A percentile compares a stretch with the other conserved stretches of the same genome.
Conservation (phyloP, 2,113 vertebrate species). For the Anarrhichthys ocellatus region DNA sequence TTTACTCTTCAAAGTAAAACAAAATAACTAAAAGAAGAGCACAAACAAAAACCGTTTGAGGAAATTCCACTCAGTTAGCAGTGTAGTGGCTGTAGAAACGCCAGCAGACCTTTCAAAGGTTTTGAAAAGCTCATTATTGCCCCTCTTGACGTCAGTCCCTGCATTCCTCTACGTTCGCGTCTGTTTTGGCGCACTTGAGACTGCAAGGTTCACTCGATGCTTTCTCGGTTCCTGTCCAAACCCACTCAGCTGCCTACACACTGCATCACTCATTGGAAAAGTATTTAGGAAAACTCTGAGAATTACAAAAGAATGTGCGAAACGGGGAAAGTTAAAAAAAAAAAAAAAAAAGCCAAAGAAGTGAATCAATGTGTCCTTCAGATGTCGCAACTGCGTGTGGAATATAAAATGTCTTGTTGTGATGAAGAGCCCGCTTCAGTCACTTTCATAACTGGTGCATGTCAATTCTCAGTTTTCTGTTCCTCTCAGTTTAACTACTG, state of each 20-base stretch:
- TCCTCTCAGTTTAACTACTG: not conserved
- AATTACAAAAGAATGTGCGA: slow-evolving; percentile 11
- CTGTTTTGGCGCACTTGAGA: slow-evolving; percentile 71
- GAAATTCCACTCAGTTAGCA: slow-evolving; percentile 22
- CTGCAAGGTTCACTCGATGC: slow-evolving; percentile 51
- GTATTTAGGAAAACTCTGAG: not conserved
- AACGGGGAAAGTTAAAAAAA: not conserved
- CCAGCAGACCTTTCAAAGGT: slow-evolving; percentile 44
- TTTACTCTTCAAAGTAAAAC: slow-evolving; percentile 1
- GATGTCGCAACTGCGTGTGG: not conserved
- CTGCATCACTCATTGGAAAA: slow-evolving; percentile 46
- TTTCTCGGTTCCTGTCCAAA: slow-evolving; percentile 37
- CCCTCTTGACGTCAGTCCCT: slow-evolving; percentile 75
- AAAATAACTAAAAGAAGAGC: not conserved
- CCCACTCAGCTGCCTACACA: slow-evolving; percentile 25
- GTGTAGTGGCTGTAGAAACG: slow-evolving; percentile 39
- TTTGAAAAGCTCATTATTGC: slow-evolving; percentile 66
- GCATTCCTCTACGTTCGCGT: slow-evolving; percentile 67
- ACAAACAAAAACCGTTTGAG: slow-evolving; percentile 9
- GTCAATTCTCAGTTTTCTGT: not conserved
- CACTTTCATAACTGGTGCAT: not conserved
- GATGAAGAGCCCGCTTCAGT: not conserved
- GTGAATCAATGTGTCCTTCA: not conserved
- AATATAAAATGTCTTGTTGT: not conserved
- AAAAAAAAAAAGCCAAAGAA: not conserved